Conservation (phyloP, 2,797 vertebrate genomes). For the Sebastiscus albofasciatus region DNA sequence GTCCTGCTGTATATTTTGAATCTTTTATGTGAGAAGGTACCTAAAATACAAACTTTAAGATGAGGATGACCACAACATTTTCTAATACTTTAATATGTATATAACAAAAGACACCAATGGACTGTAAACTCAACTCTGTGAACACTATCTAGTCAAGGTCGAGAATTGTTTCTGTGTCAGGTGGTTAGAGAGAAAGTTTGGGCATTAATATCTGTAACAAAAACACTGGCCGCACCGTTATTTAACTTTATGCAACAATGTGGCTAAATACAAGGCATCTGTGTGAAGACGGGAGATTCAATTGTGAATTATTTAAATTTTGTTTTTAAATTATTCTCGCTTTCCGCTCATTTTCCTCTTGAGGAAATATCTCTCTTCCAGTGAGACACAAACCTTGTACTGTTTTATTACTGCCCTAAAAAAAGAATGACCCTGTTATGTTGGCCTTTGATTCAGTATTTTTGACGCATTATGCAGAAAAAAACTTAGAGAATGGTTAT, state of each 20-base stretch:
- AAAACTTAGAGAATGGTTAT: not conserved
- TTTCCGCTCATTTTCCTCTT: not conserved
- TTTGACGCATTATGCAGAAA: not conserved
- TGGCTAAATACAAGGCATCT: not conserved
- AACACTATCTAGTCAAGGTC: not conserved
- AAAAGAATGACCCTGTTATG: not conserved
- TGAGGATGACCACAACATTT: not conserved
- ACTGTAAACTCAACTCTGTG: not conserved
- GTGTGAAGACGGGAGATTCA: slow-evolving; percentile 3
- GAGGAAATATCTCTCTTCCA: not conserved
- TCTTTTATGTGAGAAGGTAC: not conserved
- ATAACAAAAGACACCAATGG: not conserved
- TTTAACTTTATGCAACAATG: slow-evolving; percentile 22
- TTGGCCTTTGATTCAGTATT: not conserved
- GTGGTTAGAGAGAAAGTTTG: not conserved
- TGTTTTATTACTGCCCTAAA: not conserved
- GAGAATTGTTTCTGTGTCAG: slow-evolving; percentile 3
- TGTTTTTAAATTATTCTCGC: not conserved
- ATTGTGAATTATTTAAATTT: not conserved
- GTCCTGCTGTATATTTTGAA: slow-evolving; percentile 24
- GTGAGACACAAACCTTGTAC: not conserved
- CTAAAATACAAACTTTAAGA: not conserved
- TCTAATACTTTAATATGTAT: not conserved
- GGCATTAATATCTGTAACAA: slow-evolving; percentile 46
- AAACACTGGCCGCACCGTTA: not conserved